These are phyloP conservation scores for Orientallactaga sibirica DNA, from an alignment of 2,797 vertebrate genomes.

Conservation along the genomic window DNA sequence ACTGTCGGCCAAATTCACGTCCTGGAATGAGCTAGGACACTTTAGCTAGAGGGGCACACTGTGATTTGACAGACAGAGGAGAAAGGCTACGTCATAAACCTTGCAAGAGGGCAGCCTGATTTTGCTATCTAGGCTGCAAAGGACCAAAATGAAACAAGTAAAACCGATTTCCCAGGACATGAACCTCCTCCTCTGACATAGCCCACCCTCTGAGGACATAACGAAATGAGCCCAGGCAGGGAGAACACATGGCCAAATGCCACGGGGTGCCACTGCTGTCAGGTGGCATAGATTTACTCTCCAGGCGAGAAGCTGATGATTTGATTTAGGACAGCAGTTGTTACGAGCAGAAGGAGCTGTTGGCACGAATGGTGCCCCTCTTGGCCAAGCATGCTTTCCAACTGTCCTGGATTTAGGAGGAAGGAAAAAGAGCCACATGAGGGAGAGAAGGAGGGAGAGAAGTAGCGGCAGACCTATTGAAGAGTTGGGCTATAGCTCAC, in stretches of 20 bases:
- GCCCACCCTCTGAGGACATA: background rate
- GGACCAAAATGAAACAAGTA: conserved; percentile 38
- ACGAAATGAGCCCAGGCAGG: conserved; percentile 16
- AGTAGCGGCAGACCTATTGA: conserved; percentile 82
- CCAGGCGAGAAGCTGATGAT: conserved; percentile 75
- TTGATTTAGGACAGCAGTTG: conserved; percentile 89
- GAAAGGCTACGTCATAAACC: background rate
- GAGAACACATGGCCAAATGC: background rate
- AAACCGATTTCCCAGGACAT: conserved; percentile 24
- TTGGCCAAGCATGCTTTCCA: conserved; percentile 86
- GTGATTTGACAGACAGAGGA: fast-evolving
- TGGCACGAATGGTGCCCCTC: conserved; percentile 82
- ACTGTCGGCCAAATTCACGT: background rate
- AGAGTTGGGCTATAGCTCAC: conserved; percentile 91
- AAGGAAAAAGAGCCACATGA: conserved; percentile 45
- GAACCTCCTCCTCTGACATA: background rate
- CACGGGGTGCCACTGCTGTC: conserved; percentile 29
- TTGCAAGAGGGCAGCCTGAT: conserved; percentile 15
- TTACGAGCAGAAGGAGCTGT: conserved; percentile 89
- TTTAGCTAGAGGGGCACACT: conserved; percentile 38
- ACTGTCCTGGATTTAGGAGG: conserved; percentile 85
- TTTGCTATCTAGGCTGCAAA: background rate
- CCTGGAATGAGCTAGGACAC: background rate
- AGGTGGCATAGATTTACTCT: conserved; percentile 78
- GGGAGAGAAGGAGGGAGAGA: conserved; percentile 67